Conservation (phyloP, 2,113 vertebrate genomes). For the Equus przewalskii region DNA sequence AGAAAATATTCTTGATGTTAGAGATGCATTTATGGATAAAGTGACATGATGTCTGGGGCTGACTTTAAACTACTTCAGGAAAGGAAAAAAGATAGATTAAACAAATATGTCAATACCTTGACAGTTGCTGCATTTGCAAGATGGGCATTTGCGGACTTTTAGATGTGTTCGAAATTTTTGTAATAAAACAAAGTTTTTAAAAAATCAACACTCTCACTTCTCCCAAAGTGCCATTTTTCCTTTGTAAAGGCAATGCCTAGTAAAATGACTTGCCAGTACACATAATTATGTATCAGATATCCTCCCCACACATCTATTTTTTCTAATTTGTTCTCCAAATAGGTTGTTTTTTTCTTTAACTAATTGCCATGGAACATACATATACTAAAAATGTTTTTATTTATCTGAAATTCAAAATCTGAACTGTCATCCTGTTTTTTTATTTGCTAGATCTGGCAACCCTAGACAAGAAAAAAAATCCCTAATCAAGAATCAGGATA, state of each 20-base stretch:
- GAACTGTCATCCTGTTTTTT: background rate
- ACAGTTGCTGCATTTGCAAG: background rate
- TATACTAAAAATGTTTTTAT: background rate
- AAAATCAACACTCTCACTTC: background rate
- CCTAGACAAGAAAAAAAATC: background rate
- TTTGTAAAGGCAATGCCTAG: background rate
- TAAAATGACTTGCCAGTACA: background rate
- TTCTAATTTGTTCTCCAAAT: background rate
- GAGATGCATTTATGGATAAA: background rate
- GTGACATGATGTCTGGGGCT: background rate
- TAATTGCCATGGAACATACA: background rate
- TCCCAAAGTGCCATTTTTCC: background rate
- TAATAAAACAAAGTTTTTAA: background rate
- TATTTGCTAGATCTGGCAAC: background rate
- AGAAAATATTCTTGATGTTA: slow-evolving; percentile 26
- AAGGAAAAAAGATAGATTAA: background rate
- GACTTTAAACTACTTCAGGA: background rate
- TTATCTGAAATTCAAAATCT: slow-evolving; percentile 31
- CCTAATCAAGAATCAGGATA: background rate
- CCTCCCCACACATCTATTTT: background rate
- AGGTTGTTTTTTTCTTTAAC: background rate
- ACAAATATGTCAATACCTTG: background rate
- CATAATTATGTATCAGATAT: background rate
- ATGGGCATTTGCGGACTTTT: background rate
- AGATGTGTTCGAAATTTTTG: background rate